These are phyloP conservation scores for Esox niger DNA, from an alignment of 2,113 vertebrate species.

Conservation along the genomic window DNA sequence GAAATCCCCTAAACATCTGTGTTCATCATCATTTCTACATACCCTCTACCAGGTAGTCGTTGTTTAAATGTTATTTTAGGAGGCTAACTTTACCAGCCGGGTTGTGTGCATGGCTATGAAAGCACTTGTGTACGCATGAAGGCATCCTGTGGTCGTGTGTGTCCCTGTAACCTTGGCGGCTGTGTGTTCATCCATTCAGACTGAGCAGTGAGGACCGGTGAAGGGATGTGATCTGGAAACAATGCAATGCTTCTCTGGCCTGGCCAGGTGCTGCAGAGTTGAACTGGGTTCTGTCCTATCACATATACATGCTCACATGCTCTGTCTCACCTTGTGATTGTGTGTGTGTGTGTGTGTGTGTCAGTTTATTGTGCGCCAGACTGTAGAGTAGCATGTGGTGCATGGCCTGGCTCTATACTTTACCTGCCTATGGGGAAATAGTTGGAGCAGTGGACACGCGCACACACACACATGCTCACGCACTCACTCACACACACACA, in stretches of 20 bases:
- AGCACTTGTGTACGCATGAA: too few relatives aligned
- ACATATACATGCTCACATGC: not conserved
- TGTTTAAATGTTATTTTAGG: too few relatives aligned
- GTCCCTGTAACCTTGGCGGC: too few relatives aligned
- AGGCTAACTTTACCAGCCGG: not conserved
- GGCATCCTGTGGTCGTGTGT: not conserved
- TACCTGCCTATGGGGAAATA: too few relatives aligned
- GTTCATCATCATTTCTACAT: too few relatives aligned
- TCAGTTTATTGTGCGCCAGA: not conserved
- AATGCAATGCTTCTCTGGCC: not conserved
- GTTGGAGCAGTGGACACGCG: too few relatives aligned
- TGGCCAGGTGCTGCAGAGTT: not conserved
- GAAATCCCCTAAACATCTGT: too few relatives aligned
- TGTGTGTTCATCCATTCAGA: not conserved
- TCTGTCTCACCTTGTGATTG: too few relatives aligned
- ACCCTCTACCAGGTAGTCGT: too few relatives aligned
- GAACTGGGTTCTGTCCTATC: not conserved
- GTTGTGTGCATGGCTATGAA: not conserved
- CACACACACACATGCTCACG: not conserved
- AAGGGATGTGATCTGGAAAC: not conserved
- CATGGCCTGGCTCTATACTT: not conserved
- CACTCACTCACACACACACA: not conserved
- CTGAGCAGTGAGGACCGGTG: not conserved
- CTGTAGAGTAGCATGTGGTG: not conserved
- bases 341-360: too few relatives aligned